Base-by-base conservation (phyloP, 1,140 invertebrate species). In the Calliphora vicina region DNA sequence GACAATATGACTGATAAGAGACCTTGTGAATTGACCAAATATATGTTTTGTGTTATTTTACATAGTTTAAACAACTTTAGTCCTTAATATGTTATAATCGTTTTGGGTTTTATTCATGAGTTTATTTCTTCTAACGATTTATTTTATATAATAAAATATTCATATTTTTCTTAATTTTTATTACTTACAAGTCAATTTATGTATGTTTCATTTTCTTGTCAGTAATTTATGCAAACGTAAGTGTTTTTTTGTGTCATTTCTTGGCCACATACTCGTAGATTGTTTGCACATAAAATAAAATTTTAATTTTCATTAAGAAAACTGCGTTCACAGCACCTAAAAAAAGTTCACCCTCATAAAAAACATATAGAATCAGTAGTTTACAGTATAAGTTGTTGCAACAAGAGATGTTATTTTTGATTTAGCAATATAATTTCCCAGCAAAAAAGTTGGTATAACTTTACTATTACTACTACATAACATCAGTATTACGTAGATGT, bases 231-330 rank as follows among this genome's bases (percentile, higher is more conserved):
- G 72, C 29, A 74, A 74, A 74, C 29, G 72, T 74, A 27, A 74
- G 72, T 35, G 15, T 35, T 74, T 20, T 74, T 74, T 17, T 74
- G 17, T 74, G 17, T 35, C 72, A n/a, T 74, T 73, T 74, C 72
- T 74, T 17, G 45, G 45, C 12, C 17, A 50, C 45, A 43, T n/a
- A 35, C 35, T 35, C 1, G 35, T 35, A 35, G 35, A 17, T 50
- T 50, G 45, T 50, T 50, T 50, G 45, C 45, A 50, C 25, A 72
- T 72, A 72, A 72, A 74, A 29, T 74, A 74, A 74, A 74, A 74
- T 74, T 74, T 29, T 74, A 74, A 74, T 35, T 74, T 74, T 74
- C 72, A 74, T 74, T 74, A 74, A 35, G 72, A 74, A 35, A 74
- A 74, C 72, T 74, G 72, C 27, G 72, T 74, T 29, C 72, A 74